Percentiles rank a stretch among this genome's conserved stretches.
phyloP scores from a whole-genome alignment of 30 jellyfish, hydroid and myxozoan genomes.

The Clytia hemisphaerica region DNA sequence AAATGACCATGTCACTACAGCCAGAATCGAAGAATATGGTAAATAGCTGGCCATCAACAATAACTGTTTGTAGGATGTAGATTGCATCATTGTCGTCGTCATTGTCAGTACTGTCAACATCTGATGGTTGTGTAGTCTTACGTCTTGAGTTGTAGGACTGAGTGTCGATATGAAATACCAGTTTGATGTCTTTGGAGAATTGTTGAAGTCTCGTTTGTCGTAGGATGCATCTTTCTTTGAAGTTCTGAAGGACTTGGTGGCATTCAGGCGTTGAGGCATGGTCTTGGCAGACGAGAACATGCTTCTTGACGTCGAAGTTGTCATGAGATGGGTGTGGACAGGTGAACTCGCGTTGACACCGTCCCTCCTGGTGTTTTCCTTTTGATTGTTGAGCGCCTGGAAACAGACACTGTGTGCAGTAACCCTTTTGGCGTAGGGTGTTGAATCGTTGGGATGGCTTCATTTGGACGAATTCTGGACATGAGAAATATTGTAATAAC shows the following conservation, averaged over 20 bases:
- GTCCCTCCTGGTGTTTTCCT: constrained; percentile 22
- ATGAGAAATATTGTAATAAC: constrained; percentile 13
- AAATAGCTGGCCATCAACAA: constrained; percentile 4
- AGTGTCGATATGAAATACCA: not conserved
- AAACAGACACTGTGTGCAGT: constrained; percentile 13
- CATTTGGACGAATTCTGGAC: not conserved
- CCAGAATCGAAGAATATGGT: constrained; percentile 8
- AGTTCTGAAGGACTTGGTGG: constrained; percentile 3
- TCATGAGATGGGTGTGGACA: constrained; percentile 31
- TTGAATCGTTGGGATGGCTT: constrained; percentile 14
- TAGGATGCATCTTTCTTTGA: constrained; percentile 11
- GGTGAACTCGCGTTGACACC: constrained; percentile 1
- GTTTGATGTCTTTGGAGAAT: not conserved
- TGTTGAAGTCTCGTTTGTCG: constrained; percentile 5
- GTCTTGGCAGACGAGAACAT: constrained; percentile 5
- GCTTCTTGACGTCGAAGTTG: not conserved
- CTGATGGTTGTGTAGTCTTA: no score
- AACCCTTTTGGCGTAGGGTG: not conserved
- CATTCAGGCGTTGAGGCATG: not conserved
- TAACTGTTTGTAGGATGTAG: constrained; percentile 18
- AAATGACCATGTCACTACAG: constrained; percentile 7
- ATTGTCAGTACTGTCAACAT: no score
- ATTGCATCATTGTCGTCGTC: not conserved
- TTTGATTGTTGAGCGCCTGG: constrained; percentile 7
- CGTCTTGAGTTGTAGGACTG: no score